Evolutionary conservation across 2,888 invertebrate species (phyloP), one percentile per base, ranked within the genome.

Genomic region (Sinohyriopsis cumingii): DNA sequence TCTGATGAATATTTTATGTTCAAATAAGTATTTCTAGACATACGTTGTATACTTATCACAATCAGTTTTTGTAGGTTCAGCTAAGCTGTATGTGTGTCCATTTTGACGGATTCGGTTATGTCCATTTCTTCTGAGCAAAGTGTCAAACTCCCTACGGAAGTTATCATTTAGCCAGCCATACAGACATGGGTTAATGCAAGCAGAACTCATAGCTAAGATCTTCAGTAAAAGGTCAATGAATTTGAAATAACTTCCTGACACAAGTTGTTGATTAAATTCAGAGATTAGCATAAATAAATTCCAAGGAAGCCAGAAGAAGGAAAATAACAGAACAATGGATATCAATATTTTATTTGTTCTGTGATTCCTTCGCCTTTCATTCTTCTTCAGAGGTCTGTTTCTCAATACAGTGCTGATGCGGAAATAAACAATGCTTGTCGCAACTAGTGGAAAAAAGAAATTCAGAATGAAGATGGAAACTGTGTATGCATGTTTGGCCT

Each of bases 161-260:
- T 86, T 89, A 69, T 88, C 89, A 72, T 89, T 89, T 18, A 89
- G 82, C 89, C 89, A 89, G 61, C 89, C 89, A 76, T 89, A 89
- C 25, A 89, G 80, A 72, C 89, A 86, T 1, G 89, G 89, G 75
- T 89, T 89, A 63, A 89, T 82, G 70, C 89, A 89, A 53, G 88
- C 84, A n/a, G 88, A 88, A 65, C 87, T 84, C 86, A 88, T 87
- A 54, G 88, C 88, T 65, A 89, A 84, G 59, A 88, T 82, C 76
- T 88, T 89, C 15, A 89, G 78, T 28, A 86, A 65, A 25, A 88
- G 68, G 75, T 89, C 89, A 5, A 84, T 80, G 45, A 88, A 75
- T 68, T 82, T 83, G 66, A 86, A 82, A 75, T 87, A 86, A n/a
- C 77, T 76, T 9, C 83, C 83, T 1, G 75, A 76, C 25, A 87